Evolutionary conservation across 2,888 invertebrate genomes (phyloP).

Genomic region (Limnephilus lunatus): DNA sequence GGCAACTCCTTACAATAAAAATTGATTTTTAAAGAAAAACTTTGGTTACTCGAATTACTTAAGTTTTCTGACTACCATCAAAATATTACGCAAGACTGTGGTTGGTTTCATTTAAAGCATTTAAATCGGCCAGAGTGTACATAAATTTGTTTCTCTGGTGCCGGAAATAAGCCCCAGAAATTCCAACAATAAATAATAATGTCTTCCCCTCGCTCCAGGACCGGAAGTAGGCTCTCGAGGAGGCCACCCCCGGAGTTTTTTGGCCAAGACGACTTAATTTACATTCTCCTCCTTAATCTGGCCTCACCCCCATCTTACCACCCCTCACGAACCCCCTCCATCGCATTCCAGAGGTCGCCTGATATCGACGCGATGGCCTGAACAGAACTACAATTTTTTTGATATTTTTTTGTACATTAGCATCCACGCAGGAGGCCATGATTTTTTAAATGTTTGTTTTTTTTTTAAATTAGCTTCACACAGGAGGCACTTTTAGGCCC

Average conservation of each 20-base stretch:
- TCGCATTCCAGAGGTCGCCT: neutral
- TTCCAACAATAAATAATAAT: conserved; percentile 42
- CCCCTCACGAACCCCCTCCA: neutral
- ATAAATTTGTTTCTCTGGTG: neutral
- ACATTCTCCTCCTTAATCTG: conserved; percentile 26
- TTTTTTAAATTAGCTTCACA: too few relatives aligned
- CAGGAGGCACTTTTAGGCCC: too few relatives aligned
- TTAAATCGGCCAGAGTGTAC: neutral
- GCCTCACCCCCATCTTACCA: neutral
- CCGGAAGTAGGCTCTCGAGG: conserved; percentile 41
- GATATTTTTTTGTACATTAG: too few relatives aligned
- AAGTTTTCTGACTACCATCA: too few relatives aligned
- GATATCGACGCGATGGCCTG: neutral
- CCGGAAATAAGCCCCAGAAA: conserved; percentile 40
- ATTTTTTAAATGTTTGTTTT: too few relatives aligned
- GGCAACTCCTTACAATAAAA: too few relatives aligned
- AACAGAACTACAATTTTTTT: neutral
- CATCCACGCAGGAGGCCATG: too few relatives aligned
- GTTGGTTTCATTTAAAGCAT: neutral
- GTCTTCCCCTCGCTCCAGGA: neutral
- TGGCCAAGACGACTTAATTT: conserved; percentile 51
- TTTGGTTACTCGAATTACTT: neutral
- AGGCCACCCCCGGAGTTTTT: conserved; percentile 44
- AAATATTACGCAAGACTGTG: too few relatives aligned
- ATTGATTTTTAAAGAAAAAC: too few relatives aligned